Base-by-base conservation (phyloP, 2,113 vertebrate species). In the Callopanchax toddi region DNA sequence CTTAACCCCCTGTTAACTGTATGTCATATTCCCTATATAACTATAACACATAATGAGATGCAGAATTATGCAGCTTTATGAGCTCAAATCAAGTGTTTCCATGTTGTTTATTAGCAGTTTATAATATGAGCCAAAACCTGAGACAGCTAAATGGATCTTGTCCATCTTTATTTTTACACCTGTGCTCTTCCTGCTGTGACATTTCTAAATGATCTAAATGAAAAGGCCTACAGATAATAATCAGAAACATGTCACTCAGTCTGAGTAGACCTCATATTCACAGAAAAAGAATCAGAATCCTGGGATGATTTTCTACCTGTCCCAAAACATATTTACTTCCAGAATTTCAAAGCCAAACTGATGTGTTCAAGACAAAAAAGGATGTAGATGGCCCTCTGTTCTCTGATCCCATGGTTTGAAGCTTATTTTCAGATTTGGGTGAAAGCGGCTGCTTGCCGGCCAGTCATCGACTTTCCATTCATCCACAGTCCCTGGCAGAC, bases 381-480 rank as follows among this genome's bases (percentile, higher is more conserved):
- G 29, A 9, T 7, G 29, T 32, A 7, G 29, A 7, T 32, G 29
- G 29, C 6, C 29, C n/a, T n/a, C n/a, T n/a, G n/a, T 25, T 25
- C 49, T n/a, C 18, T 54, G 70, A 84, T 66, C 67, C 23, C 18
- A 3, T 57, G 43, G 22, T 54, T 49, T 49, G 64, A 16, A 32
- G 22, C 49, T 39, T 40, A 49, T 60, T 59, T 34, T 46, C 52
- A 6, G 48, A 67, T 15, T 59, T 56, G 25, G 69, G 15, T 43
- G 20, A 70, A 67, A 26, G 0, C 48, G 60, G 32, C 50, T 71
- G 34, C 46, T 43, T 22, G 32, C 42, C 45, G 55, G 21, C 16
- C 62, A 58, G 57, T 29, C 42, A 66, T 54, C 44, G 29, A 51
- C 55, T 73, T 64, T 62, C 52, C 81, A 82, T 79, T 82, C 65